A percentile compares a stretch with the other conserved stretches of the same genome.
phyloP scores from a whole-genome alignment of 2,888 invertebrate genomes.

The Steromphala cineraria region DNA sequence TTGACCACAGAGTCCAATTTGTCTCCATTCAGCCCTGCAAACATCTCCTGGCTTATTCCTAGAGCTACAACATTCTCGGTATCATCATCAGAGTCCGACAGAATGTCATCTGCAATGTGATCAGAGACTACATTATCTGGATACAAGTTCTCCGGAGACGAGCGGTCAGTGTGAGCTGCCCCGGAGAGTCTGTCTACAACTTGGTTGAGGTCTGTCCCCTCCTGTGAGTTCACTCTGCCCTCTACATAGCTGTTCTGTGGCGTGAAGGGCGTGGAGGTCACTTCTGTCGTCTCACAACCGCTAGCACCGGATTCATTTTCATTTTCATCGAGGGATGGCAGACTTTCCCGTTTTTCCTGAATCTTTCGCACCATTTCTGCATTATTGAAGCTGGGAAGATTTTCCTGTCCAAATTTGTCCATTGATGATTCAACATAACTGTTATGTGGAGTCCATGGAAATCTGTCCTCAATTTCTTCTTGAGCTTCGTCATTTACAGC shows the following conservation, averaged over 20 bases:
- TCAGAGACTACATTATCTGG: conserved; percentile 13
- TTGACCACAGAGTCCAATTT: too few relatives aligned
- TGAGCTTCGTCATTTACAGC: neutral
- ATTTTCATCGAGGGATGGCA: conserved; percentile 20
- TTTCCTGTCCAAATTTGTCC: conserved; percentile 21
- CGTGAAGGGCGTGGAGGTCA: conserved; percentile 68
- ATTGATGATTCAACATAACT: conserved; percentile 70
- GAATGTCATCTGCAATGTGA: conserved; percentile 4
- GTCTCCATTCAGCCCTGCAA: neutral
- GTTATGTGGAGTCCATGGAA: conserved; percentile 75
- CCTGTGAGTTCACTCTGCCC: neutral
- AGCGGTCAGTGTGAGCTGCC: neutral
- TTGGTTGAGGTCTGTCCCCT: neutral
- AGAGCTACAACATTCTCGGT: neutral
- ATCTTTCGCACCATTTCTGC: conserved; percentile 41
- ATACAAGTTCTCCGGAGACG: neutral
- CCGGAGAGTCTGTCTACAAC: neutral
- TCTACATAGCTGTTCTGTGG: conserved; percentile 75
- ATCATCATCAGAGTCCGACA: neutral
- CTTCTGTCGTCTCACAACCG: conserved; percentile 18
- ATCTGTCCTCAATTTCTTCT: conserved; percentile 23
- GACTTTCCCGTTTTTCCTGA: conserved; percentile 39
- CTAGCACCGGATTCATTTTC: conserved; percentile 21
- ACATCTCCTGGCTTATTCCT: neutral
- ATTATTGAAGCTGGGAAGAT: conserved; percentile 42